Percentiles rank a stretch among this genome's conserved stretches.
These are phyloP conservation scores for Phenganax stokvisi DNA, from an alignment of 92 coral and sea anemone genomes.

Conservation along the genomic window DNA sequence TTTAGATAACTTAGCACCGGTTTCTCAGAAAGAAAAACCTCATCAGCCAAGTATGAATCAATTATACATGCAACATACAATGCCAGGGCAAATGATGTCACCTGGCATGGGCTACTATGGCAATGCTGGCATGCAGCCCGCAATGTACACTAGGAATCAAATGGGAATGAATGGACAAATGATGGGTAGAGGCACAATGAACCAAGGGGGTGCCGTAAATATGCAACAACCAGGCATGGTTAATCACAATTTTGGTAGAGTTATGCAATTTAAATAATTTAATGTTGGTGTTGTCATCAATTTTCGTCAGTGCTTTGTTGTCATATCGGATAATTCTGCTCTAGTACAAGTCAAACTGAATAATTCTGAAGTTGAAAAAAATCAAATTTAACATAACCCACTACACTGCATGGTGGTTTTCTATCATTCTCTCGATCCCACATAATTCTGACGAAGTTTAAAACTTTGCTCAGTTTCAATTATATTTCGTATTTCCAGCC, in stretches of 20 bases:
- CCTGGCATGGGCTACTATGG: constrained; percentile 38
- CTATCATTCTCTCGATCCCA: not conserved
- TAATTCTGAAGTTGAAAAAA: too few relatives aligned
- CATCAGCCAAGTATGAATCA: constrained; percentile 95
- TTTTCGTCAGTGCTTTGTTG: not conserved
- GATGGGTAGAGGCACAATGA: constrained; percentile 14
- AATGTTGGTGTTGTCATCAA: not conserved
- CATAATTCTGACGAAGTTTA: not conserved
- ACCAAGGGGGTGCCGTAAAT: constrained; percentile 16
- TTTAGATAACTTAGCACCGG: constrained; percentile 81
- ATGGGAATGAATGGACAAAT: constrained; percentile 32
- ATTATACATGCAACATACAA: constrained; percentile 49
- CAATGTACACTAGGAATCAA: constrained; percentile 32
- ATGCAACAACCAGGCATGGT: constrained; percentile 41
- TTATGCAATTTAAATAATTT: constrained; percentile 39
- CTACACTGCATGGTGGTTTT: not conserved
- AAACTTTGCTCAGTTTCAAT: constrained; percentile 4
- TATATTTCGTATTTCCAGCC: not conserved
- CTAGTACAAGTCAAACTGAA: not conserved
- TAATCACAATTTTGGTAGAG: constrained; percentile 31
- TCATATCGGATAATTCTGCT: not conserved
- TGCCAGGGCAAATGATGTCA: constrained; percentile 10
- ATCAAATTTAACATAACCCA: not conserved
- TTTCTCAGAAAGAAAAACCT: constrained; percentile 73
- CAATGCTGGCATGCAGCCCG: constrained; percentile 20